A percentile compares a stretch with the other conserved stretches of the same genome.
Conservation (phyloP, 2,888 invertebrate species). For the Phlogophora meticulosa region DNA sequence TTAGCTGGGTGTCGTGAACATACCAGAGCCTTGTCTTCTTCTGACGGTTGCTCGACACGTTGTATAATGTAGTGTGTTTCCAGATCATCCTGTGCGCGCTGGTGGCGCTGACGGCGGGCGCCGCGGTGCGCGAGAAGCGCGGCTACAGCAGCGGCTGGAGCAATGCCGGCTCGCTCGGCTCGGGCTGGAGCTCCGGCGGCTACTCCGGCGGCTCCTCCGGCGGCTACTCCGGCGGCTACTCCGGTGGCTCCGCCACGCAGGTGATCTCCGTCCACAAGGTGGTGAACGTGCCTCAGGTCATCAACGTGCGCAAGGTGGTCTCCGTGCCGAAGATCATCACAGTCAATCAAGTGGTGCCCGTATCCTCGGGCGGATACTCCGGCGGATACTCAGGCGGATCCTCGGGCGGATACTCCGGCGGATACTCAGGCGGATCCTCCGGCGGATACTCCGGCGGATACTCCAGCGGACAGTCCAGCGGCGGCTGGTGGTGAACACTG, state of each 20-base stretch:
- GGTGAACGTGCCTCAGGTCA: slow-evolving; percentile 74
- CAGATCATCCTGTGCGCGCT: slow-evolving; percentile 48
- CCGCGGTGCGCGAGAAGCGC: slow-evolving; percentile 57
- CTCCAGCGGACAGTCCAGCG: slow-evolving; percentile 37
- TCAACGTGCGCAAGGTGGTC: slow-evolving; percentile 75
- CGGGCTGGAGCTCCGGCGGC: slow-evolving; percentile 22
- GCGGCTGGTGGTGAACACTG: slow-evolving; percentile 63
- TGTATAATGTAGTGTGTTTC: slow-evolving; percentile 20
- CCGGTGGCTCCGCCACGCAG: slow-evolving; percentile 57
- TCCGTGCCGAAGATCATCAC: slow-evolving; percentile 78
- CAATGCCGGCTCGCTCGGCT: slow-evolving; percentile 23
- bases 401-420: slow-evolving; percentile 43
- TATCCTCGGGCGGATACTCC: slow-evolving; percentile 53
- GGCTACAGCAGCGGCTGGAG: slow-evolving; percentile 53
- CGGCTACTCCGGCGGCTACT: slow-evolving; percentile 23
- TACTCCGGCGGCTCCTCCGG: slow-evolving; percentile 28
- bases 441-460: slow-evolving; percentile 27
- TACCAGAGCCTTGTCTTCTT: background rate
- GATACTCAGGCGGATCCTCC: slow-evolving; percentile 34
- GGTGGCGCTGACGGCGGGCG: slow-evolving; percentile 47
- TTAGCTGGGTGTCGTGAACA: background rate
- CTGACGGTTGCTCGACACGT: background rate
- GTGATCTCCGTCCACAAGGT: slow-evolving; percentile 72
- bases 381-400: slow-evolving; percentile 44
- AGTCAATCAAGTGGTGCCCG: slow-evolving; percentile 73